Percentiles rank a stretch among this genome's conserved stretches.
Evolutionary conservation across 2,888 invertebrate genomes (phyloP).

Genomic region (Cheilosia vulpina): DNA sequence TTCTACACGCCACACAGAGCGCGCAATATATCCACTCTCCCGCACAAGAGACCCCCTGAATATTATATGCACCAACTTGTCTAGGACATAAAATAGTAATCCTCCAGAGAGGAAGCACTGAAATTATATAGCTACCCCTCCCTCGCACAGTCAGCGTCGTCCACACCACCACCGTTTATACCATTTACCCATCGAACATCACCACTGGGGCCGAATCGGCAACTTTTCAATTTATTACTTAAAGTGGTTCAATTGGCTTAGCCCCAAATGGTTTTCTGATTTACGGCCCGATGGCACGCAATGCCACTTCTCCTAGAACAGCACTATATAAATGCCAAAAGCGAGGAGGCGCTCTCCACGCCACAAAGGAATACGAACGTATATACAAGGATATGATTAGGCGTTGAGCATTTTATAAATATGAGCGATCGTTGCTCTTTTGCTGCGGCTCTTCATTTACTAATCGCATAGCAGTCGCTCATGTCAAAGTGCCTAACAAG

Average conservation of each 20-base stretch:
- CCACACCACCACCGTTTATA: slow-evolving; percentile 18
- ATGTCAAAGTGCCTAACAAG: slow-evolving; percentile 74
- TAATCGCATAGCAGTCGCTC: slow-evolving; percentile 66
- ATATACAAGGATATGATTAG: slow-evolving; percentile 60
- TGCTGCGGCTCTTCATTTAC: slow-evolving; percentile 14
- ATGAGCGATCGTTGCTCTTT: slow-evolving; percentile 34
- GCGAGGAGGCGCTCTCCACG: slow-evolving; percentile 8
- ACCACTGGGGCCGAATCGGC: slow-evolving; percentile 77
- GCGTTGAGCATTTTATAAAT: slow-evolving; percentile 43
- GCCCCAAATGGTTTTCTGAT: slow-evolving; percentile 80
- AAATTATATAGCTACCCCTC: slow-evolving; percentile 57
- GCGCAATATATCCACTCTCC: slow-evolving; percentile 30
- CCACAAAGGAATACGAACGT: slow-evolving; percentile 20
- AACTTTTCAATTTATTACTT: slow-evolving; percentile 80
- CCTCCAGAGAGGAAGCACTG: slow-evolving; percentile 48
- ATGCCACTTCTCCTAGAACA: slow-evolving; percentile 73
- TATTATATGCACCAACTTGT: slow-evolving; percentile 45
- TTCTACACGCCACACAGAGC: slow-evolving; percentile 35
- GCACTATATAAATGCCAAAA: slow-evolving; percentile 29
- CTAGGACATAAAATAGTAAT: slow-evolving; percentile 68
- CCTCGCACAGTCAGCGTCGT: slow-evolving; percentile 7
- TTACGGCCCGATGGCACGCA: slow-evolving; percentile 81
- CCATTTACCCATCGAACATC: slow-evolving; percentile 67
- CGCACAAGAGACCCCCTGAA: slow-evolving; percentile 8
- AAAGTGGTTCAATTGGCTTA: slow-evolving; percentile 80